Evolutionary conservation across 2,797 vertebrate genomes (phyloP).

Genomic region (Glyptemys insculpta): DNA sequence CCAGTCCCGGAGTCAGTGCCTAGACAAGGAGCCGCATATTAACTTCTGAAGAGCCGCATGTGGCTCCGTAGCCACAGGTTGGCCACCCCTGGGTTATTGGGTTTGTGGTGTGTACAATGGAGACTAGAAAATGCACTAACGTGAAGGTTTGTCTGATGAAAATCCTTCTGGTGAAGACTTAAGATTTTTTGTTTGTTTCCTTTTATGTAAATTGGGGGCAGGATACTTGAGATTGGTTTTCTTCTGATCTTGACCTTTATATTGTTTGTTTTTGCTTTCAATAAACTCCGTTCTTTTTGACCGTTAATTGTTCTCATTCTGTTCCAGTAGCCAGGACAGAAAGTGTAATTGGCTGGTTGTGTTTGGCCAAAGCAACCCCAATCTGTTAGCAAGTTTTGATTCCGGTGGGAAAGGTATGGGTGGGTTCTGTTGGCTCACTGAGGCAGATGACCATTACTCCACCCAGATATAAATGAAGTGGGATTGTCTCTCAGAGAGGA

Average conservation of each 20-base stretch:
- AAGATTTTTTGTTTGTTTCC: background rate
- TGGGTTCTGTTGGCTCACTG: background rate
- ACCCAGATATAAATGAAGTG: background rate
- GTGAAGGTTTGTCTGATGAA: background rate
- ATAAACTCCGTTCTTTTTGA: background rate
- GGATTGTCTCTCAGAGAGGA: background rate
- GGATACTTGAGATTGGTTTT: background rate
- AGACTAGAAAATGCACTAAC: background rate
- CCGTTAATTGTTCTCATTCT: background rate
- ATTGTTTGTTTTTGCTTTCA: background rate
- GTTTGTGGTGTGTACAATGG: background rate
- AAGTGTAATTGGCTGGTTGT: background rate
- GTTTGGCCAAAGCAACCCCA: background rate
- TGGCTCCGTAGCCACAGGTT: no score
- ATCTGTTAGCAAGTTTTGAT: background rate
- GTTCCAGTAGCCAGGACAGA: background rate
- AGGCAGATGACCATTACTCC: background rate
- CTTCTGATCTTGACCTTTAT: background rate
- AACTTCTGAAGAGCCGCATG: no score
- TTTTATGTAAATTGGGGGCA: background rate
- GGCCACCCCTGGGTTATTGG: background rate
- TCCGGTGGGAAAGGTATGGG: background rate
- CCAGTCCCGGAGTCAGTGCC: no score
- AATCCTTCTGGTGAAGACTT: background rate
- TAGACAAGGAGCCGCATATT: no score